Base-by-base conservation (phyloP, 2,888 invertebrate species). In the Galerucella pusilla region DNA sequence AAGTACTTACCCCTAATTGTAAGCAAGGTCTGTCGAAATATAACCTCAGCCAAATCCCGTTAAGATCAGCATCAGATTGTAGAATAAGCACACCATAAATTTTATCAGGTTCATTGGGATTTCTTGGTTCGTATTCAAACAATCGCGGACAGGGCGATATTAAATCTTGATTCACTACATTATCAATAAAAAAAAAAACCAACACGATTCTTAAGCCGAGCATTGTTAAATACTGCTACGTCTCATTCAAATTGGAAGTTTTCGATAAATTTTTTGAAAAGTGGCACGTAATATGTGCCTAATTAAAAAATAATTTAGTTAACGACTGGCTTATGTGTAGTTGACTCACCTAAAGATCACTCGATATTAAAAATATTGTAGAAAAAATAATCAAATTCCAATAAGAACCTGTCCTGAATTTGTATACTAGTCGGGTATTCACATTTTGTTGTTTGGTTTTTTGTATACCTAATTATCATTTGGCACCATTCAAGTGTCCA, bases 61-160 rank as follows among this genome's bases (percentile, higher is more conserved):
- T 88, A 5, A 92, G 86, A 0, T 90, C 90, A 78, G 89, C 89
- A 74, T 91, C 90, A 0, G 83, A 83, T 16, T 89, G 88, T 1
- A 92, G 83, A 76, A 89, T 89, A 16, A 92, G 87, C 2, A 89
- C 89, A 0, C 91, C 92, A 81, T 91, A 91, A 91, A 92, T 92
- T 46, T 90, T 84, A 49, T 91, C 91, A 0, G 88, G 87, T 80
- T 91, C 91, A 0, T 88, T 86, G 1, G 89, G 88, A 0, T 88
- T 87, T 0, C 89, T 88, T 75, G 91, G 90, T 77, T 86, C 86
- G 84, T 92, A 92, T 68, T 86, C 86, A 84, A 92, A 92, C 54
- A 91, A 88, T 75, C 89, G 88, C 16, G 92, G 91, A 79, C 92
- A 92, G 1, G 92, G 92, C 6, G 87, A 86, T 28, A 80, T 71